These are phyloP conservation scores for Seriola aureovittata DNA, from an alignment of 2,113 vertebrate species.

Conservation along the genomic window DNA sequence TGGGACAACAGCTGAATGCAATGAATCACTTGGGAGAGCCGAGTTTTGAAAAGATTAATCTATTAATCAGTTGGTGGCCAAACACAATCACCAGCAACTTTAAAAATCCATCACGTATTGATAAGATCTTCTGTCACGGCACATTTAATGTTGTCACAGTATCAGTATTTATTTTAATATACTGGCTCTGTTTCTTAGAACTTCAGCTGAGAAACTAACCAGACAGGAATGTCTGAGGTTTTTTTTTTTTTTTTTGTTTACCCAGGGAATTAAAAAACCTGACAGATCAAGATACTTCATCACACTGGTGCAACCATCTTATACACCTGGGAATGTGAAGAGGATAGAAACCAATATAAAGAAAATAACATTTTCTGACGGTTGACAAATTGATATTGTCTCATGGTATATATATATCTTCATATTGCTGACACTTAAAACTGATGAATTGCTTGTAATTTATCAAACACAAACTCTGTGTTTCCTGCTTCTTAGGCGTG, in stretches of 20 bases:
- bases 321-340: neutral
- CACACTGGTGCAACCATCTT: neutral
- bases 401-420: neutral
- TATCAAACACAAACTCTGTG: neutral
- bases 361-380: neutral
- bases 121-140: neutral
- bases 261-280: neutral
- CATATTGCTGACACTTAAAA: neutral
- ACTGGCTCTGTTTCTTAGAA: neutral
- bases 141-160: neutral
- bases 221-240: slow-evolving; percentile 9
- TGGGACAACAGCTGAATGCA: slow-evolving; percentile 54
- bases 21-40: slow-evolving; percentile 47
- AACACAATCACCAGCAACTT: slow-evolving; percentile 21
- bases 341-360: neutral
- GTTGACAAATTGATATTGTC: neutral
- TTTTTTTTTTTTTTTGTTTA: neutral
- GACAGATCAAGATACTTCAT: neutral
- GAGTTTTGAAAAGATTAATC: slow-evolving; percentile 33
- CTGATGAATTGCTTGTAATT: neutral
- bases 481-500: neutral
- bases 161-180: neutral
- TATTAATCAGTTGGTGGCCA: slow-evolving; percentile 22
- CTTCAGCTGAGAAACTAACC: slow-evolving; percentile 12
- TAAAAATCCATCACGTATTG: neutral